Base-by-base conservation (phyloP, 2,113 vertebrate species). In the Sylvilagus bachmani region DNA sequence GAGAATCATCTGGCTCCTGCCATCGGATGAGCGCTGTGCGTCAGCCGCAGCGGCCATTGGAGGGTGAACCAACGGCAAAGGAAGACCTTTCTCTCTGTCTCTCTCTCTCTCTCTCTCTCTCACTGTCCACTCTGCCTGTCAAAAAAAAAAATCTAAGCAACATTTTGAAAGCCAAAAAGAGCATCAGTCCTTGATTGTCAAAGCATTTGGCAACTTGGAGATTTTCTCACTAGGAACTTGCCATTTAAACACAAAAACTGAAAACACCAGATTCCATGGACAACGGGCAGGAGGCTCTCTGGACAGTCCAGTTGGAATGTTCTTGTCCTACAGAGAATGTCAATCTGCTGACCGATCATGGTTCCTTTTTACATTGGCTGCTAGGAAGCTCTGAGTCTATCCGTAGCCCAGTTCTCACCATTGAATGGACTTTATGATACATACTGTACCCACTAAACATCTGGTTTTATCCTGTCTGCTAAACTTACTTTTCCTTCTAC, bases 311-410 rank as follows among this genome's bases (percentile, higher is more conserved):
- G 0, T 3, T 16, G 21, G 73, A 79, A 49, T 58, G 11, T 67
- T 91, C 33, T 51, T 74, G 27, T 25, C 75, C 53, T 36, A 9
- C 29, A 31, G 69, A 70, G 70, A 33, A 21, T 25, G 16, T 81
- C 29, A 90, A 33, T 71, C 44, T 69, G n/a, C 78, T n/a, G 36
- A 67, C 36, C 31, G 55, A 19, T 70, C 31, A 13, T 33, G 27
- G 38, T 89, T 10, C 38, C 36, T 86, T 81, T 75, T 87, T 90
- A 67, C 25, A 11, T 4, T 86, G 87, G 44, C 80, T 83, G 29
- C 85, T 86, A n/a, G 62, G 93, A 93, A 84, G 82, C 33, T 75
- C 82, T 14, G 31, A 86, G 69, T 67, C 44, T 13, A 62, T 77
- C 31, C 17, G 36, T 33, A 70, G 22, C 29, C 87, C 21, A 49